Evolutionary conservation across 2,888 invertebrate genomes (phyloP).

Genomic region (Iselma pallidipennis): DNA sequence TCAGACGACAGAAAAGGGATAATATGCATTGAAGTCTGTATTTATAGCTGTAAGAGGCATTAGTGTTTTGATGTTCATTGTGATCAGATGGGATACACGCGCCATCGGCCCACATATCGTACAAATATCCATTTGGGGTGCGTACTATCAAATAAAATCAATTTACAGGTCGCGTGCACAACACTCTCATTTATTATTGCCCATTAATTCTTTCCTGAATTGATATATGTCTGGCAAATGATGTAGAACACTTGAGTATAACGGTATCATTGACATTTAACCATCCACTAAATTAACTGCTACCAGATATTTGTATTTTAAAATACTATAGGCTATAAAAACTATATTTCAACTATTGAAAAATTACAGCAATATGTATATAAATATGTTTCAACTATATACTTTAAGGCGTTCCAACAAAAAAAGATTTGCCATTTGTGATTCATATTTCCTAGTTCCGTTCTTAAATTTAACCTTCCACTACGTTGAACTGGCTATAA

Average conservation of each 20-base stretch:
- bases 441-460: neutral
- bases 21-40: neutral
- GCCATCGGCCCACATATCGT: slow-evolving; percentile 6
- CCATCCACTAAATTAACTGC: too few relatives aligned
- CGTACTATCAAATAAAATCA: slow-evolving; percentile 12
- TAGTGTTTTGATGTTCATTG: slow-evolving; percentile 1
- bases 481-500: neutral
- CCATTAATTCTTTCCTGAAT: neutral
- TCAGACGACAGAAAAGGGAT: neutral
- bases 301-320: too few relatives aligned
- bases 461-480: neutral
- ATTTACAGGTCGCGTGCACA: slow-evolving; percentile 18
- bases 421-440: neutral
- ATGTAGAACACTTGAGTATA: neutral
- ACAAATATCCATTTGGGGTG: slow-evolving; percentile 9
- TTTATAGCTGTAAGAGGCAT: slow-evolving; percentile 5
- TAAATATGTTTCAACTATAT: too few relatives aligned
- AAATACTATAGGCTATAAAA: too few relatives aligned
- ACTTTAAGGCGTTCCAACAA: neutral
- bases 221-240: neutral
- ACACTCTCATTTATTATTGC: neutral
- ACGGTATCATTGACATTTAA: too few relatives aligned
- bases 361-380: neutral
- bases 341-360: too few relatives aligned
- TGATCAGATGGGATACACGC: slow-evolving; percentile 1